Conservation (phyloP, 2,797 vertebrate genomes). For the Sebastolobus altivelis region DNA sequence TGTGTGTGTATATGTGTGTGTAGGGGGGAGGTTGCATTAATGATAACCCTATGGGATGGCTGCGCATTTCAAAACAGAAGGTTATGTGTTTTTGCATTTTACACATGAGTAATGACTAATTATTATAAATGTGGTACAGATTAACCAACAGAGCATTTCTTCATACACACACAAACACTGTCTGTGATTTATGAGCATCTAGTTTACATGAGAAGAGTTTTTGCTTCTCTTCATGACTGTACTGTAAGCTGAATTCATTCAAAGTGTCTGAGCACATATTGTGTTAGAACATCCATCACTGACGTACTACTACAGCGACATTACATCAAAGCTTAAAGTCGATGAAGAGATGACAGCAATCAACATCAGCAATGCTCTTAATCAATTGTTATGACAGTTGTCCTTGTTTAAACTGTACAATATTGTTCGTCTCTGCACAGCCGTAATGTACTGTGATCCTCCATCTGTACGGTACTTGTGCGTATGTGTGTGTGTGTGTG, state of each 20-base stretch:
- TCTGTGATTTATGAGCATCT: neutral
- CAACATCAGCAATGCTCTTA: slow-evolving; percentile 19
- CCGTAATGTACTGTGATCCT: slow-evolving; percentile 30
- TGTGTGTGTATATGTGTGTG: neutral
- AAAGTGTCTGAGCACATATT: neutral
- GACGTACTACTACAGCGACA: neutral
- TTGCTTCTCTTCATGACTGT: neutral
- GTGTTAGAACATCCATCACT: slow-evolving; percentile 11
- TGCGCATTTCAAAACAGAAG: slow-evolving; percentile 21
- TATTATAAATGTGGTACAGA: neutral
- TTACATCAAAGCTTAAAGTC: slow-evolving; percentile 13
- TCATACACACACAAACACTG: slow-evolving; percentile 7
- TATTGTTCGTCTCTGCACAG: slow-evolving; percentile 22
- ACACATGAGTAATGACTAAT: slow-evolving; percentile 24
- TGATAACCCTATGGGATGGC: slow-evolving; percentile 6
- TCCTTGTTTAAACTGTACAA: slow-evolving; percentile 38
- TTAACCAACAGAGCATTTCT: slow-evolving; percentile 32
- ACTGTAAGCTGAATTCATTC: neutral
- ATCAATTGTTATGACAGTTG: slow-evolving; percentile 36
- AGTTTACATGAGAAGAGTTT: neutral
- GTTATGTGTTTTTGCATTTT: slow-evolving; percentile 9
- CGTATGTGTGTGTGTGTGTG: slow-evolving; percentile 10
- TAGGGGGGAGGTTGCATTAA: neutral
- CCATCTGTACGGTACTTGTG: neutral
- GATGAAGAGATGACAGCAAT: slow-evolving; percentile 30